Evolutionary conservation across 2,888 invertebrate genomes (phyloP), one percentile per base, ranked within the genome.

Genomic region (Eilema sororculum): DNA sequence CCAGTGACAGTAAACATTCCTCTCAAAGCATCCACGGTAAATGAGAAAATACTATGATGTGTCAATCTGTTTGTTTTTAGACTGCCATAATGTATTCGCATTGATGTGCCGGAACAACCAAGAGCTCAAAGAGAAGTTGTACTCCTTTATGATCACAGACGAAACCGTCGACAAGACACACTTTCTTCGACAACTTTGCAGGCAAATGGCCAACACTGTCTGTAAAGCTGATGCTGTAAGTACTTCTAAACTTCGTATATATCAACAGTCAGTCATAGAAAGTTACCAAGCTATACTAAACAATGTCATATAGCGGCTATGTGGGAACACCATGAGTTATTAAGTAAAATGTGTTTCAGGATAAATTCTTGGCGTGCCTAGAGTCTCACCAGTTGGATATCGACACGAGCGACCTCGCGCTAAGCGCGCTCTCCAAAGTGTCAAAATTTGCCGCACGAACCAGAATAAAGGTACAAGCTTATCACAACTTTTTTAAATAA

Each of bases 201-300:
- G 98, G 87, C 98, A 98, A 91, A 98, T 99, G 96, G 99, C 99
- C 61, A 98, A 98, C 88, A 98, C 98, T 79, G 97, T 98, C 81
- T 99, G 99, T 93, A 97, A 98, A 90, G 97, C 99, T 81, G 99
- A 99, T 96, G 97, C 98, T 88, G 98, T 99, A 93, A 96, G 97
- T 80, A 52, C 20, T 9, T 3, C 2, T 5, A n/a, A 52, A 5
- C 20, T 6, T 46, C 20, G n/a, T 52, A 20, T 37, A 37, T 33
- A 37, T 12, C 28, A 28, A 28, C 28, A 28, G 28, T 28, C 5
- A 28, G 12, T 52, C 20, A 52, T 52, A n/a, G 20, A 46, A 20
- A 46, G 8, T n/a, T 4, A 46, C 5, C 46, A 13, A 46, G 46
- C 46, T 6, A 20, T 20, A 0, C 4, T 41, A 41, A 13, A 13